These are phyloP conservation scores for Ammospiza maritima DNA, from an alignment of 2,797 vertebrate species.

Conservation along the genomic window DNA sequence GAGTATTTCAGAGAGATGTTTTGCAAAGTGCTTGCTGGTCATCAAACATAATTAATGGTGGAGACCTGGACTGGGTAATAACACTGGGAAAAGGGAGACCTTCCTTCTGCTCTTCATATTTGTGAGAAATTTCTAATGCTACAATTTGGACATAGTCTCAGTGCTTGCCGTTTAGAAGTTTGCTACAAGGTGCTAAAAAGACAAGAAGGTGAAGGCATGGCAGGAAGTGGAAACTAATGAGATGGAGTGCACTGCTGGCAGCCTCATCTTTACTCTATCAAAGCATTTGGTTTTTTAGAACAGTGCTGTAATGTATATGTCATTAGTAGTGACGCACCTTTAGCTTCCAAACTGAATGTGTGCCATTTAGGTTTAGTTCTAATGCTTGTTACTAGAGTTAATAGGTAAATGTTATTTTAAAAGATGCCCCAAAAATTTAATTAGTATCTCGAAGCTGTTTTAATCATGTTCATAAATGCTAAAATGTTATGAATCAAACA, in stretches of 20 bases:
- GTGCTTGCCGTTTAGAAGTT: background rate
- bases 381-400: conserved; percentile 34
- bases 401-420: conserved; percentile 58
- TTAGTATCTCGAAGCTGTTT: conserved; percentile 61
- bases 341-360: background rate
- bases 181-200: background rate
- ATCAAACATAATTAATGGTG: background rate
- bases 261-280: background rate
- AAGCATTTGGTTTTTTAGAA: background rate
- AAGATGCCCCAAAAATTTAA: conserved; percentile 29
- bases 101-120: background rate
- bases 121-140: background rate
- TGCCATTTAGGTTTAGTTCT: conserved; percentile 35
- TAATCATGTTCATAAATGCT: conserved; percentile 61
- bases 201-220: background rate
- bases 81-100: background rate
- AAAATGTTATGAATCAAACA: conserved; percentile 61
- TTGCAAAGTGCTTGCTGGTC: background rate
- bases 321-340: conserved; percentile 13
- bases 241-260: background rate
- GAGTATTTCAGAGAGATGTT: background rate
- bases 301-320: background rate
- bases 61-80: background rate
- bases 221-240: background rate
- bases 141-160: background rate